Base-by-base conservation (phyloP, 2,888 invertebrate species). In the Meiosimyza platycephala region DNA sequence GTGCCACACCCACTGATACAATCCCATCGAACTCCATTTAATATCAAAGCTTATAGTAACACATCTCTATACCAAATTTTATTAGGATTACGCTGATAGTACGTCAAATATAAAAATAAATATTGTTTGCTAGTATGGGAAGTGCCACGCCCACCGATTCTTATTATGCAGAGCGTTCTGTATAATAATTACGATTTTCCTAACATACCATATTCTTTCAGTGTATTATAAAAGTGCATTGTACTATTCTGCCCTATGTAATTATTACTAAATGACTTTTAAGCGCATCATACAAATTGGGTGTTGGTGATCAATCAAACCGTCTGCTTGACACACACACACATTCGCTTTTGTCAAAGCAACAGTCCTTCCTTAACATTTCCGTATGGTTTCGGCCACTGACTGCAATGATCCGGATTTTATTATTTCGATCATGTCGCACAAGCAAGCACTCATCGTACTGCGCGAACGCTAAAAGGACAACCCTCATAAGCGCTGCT, bases 301-400 rank as follows among this genome's bases (percentile, higher is more conserved):
- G 22, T 65, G 71, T 33, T 40, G 71, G 71, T 71, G 71, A 71
- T 71, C 71, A 71, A 71, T 71, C 71, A 71, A 64, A 64, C 57
- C 59, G 50, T 48, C 55, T 69, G 51, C 69, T 69, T 51, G 28
- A 60, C 13, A 47, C 63, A 48, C 59, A 40, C 55, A 40, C 62
- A 62, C 70, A 18, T 62, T 70, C 62, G 54, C 47, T 70, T 28
- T 54, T 70, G 70, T 70, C 70, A 70, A 62, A 70, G 70, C 70
- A 70, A 62, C 22, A 62, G 52, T 40, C 70, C 70, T 33, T 51
- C 51, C 57, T 6, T 40, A 9, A 7, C 40, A 22, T 22, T 15
- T 13, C 55, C 18, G 18, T 3, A 54, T 67, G 2, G 4, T 7
- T 28, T 18, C 12, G 18, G n/a, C 16, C 50, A n/a, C 18, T 57